Conservation (phyloP, 1,140 invertebrate genomes). For the Lineus longissimus region DNA sequence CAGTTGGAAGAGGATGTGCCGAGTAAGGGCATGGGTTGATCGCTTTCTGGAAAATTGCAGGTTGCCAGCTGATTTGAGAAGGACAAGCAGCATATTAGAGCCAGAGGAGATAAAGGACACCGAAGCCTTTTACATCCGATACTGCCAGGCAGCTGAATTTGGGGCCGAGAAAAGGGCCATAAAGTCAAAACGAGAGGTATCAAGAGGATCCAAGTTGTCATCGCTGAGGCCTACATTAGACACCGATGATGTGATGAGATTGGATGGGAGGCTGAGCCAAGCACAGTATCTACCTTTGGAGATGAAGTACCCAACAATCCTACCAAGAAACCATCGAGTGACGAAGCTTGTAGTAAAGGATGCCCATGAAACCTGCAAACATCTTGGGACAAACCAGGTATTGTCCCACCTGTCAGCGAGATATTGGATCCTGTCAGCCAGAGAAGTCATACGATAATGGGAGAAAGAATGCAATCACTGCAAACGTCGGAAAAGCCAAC, state of each 20-base stretch:
- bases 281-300: constrained; percentile 14
- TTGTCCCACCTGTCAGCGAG: not conserved
- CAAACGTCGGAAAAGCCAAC: constrained; percentile 3
- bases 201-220: constrained; percentile 3
- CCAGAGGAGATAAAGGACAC: constrained; percentile 13
- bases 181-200: not conserved
- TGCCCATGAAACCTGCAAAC: constrained; percentile 13
- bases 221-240: constrained; percentile 15
- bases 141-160: constrained; percentile 9
- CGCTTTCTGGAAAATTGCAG: no score
- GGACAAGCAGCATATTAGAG: not conserved
- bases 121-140: constrained; percentile 10
- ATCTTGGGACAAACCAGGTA: constrained; percentile 9
- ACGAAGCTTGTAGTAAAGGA: constrained; percentile 20
- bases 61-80: not conserved
- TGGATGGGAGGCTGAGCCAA: constrained; percentile 10
- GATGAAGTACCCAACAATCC: constrained; percentile 15
- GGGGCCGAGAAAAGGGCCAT: not conserved
- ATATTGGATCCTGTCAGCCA: constrained; percentile 14
- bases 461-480: constrained; percentile 13
- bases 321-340: constrained; percentile 14
- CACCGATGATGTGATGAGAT: constrained; percentile 8
- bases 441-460: constrained; percentile 7
- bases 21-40: no score
- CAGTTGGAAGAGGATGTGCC: no score